Conservation (phyloP, 2,113 vertebrate species). For the Reinhardtius hippoglossoides region DNA sequence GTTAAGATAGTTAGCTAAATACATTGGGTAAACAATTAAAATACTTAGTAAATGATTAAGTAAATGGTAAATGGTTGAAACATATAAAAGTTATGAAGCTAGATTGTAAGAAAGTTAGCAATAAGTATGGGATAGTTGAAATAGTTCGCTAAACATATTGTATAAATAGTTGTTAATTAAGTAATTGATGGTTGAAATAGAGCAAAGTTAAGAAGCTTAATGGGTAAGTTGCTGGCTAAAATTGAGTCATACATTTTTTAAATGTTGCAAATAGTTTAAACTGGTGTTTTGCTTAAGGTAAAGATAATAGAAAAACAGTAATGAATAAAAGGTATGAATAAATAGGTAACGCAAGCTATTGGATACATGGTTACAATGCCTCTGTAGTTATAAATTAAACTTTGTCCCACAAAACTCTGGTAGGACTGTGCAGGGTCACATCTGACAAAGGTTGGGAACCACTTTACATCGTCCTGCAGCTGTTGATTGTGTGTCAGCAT, state of each 20-base stretch:
- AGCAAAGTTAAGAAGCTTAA: too few relatives aligned
- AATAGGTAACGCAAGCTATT: neutral
- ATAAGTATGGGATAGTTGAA: neutral
- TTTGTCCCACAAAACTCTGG: neutral
- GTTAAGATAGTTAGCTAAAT: too few relatives aligned
- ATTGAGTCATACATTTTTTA: too few relatives aligned
- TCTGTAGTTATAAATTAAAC: neutral
- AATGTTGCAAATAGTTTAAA: neutral
- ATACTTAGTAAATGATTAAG: too few relatives aligned
- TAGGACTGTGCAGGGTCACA: neutral
- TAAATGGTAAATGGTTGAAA: too few relatives aligned
- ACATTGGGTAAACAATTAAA: too few relatives aligned
- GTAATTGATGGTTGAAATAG: neutral
- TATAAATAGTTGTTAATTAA: neutral
- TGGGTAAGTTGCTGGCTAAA: neutral
- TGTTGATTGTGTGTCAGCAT: slow-evolving; percentile 35
- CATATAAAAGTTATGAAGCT: neutral
- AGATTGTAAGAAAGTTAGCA: too few relatives aligned
- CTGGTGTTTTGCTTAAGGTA: too few relatives aligned
- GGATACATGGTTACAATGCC: neutral
- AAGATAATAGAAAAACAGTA: too few relatives aligned
- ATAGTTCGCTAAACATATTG: neutral
- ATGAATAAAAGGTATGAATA: too few relatives aligned
- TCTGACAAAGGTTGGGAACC: slow-evolving; percentile 1
- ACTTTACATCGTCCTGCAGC: slow-evolving; percentile 4